phyloP scores from a whole-genome alignment of 2,797 vertebrate species.

The Gadopsis marmoratus region DNA sequence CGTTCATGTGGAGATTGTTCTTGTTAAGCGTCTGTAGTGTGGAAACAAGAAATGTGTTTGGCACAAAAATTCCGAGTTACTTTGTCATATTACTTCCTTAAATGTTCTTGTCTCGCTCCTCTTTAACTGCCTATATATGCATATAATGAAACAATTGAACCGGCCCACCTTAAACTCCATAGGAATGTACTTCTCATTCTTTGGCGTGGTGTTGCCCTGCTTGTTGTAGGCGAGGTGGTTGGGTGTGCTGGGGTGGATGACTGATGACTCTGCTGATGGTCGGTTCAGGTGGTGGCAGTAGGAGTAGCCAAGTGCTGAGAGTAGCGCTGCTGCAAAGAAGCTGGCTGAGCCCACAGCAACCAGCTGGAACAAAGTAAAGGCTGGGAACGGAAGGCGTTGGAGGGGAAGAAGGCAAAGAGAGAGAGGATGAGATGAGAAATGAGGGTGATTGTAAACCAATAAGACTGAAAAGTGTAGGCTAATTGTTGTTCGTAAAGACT shows the following conservation, averaged over 20 bases:
- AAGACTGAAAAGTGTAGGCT: background rate
- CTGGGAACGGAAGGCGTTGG: conserved; percentile 66
- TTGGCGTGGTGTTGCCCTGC: conserved; percentile 90
- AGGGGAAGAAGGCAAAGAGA: background rate
- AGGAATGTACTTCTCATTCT: conserved; percentile 97
- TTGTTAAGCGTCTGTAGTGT: conserved; percentile 92
- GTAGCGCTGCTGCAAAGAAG: conserved; percentile 91
- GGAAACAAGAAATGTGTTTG: background rate
- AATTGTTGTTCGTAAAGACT: too few species aligned
- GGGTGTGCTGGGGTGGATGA: conserved; percentile 94
- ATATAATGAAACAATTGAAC: accelerated
- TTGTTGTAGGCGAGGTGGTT: conserved; percentile 95
- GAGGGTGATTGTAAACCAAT: background rate
- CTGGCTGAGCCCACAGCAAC: conserved; percentile 90
- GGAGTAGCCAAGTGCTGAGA: conserved; percentile 90
- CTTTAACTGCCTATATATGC: background rate
- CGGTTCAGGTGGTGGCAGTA: conserved; percentile 89
- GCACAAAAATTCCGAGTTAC: background rate
- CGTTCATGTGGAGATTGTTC: conserved; percentile 93
- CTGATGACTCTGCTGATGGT: conserved; percentile 90
- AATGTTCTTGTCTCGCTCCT: background rate
- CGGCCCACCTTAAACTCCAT: conserved; percentile 96
- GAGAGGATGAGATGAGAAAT: background rate
- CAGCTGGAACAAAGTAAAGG: conserved; percentile 94
- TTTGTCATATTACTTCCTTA: background rate